Evolutionary conservation across 1,140 invertebrate genomes (phyloP).

Genomic region (Dufourea novaeangliae): DNA sequence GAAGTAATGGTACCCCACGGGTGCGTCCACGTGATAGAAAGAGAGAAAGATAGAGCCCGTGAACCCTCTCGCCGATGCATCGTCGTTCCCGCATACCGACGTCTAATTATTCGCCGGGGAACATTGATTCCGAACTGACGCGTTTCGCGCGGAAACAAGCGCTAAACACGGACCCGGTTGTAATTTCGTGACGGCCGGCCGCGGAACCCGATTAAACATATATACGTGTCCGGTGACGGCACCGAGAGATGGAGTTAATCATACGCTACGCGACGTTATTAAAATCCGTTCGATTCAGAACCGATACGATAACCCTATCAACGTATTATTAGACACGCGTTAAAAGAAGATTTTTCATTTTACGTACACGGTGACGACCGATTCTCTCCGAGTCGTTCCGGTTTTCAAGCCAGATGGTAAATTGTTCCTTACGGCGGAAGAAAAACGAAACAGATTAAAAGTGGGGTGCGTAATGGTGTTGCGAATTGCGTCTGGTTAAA

Average conservation of each 20-base stretch:
- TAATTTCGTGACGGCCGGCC: not conserved
- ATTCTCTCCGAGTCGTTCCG: too few species aligned
- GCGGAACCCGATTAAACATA: conserved; percentile 5
- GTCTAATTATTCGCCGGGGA: conserved; percentile 66
- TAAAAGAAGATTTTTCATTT: conserved; percentile 10
- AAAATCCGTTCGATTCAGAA: conserved; percentile 33
- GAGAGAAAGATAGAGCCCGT: not conserved
- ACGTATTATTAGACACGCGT: conserved; percentile 7
- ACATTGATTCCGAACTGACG: conserved; percentile 17
- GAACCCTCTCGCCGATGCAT: conserved; percentile 51
- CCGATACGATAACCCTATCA: conserved; percentile 14
- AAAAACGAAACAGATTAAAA: not conserved
- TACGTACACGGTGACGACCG: too few species aligned
- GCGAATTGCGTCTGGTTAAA: not conserved
- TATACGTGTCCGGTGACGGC: not conserved
- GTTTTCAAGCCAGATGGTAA: not conserved
- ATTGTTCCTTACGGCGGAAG: not conserved
- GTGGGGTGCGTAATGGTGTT: not conserved
- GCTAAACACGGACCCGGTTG: not conserved
- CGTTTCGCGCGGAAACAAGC: conserved; percentile 22
- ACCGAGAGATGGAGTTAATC: conserved; percentile 25
- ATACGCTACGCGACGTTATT: conserved; percentile 22
- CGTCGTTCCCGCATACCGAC: conserved; percentile 52
- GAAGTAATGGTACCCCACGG: conserved; percentile 61
- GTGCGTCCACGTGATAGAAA: conserved; percentile 40